Evolutionary conservation across 2,797 vertebrate species (phyloP), one percentile per base, ranked within the genome.

Genomic region (Setipinna tenuifilis): DNA sequence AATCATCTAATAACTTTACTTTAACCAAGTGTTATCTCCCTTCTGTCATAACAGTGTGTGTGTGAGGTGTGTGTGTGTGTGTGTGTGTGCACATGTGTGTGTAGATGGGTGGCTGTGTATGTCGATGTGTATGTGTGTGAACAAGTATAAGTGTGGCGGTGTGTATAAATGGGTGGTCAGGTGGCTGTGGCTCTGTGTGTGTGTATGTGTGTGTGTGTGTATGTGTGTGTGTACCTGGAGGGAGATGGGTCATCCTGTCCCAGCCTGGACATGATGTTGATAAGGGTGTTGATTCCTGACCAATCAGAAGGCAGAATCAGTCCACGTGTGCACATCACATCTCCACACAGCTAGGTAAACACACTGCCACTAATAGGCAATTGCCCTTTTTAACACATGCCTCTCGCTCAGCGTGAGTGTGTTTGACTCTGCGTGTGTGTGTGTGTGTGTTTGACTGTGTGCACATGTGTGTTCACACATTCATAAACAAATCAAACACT

Each of bases 201-300:
- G 65, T 71, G 65, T 71, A 25, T 71, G 65, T 71, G 25, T 71
- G 62, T 68, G 62, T 71, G 65, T 28, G 17, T 21, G 83, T 28
- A 11, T 23, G 89, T 78, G 91, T 35, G 61, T 14, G 85, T 92
- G 92, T 95, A 99, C 98, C 98, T 98, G 92, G 98, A 99, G 86
- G 98, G 98, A 91, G 98, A 96, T 83, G 98, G 98, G 93, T 99
- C 98, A 85, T 99, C 98, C 94, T 99, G 98, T 84, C 98, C 98
- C 91, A 99, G 96, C 23, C 98, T 97, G 83, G 98, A 99, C 98
- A 99, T 99, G 92, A 99, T 99, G 95, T 99, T 99, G 94, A 99
- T 99, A 94, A 99, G 91, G 0, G 98, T 99, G 93, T 99, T 99
- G 95, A 99, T 99, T 86, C 98, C 98, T 99, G 94, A 57, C 85